Conservation (phyloP, 2,888 invertebrate species). For the Polymixis lichenea region DNA sequence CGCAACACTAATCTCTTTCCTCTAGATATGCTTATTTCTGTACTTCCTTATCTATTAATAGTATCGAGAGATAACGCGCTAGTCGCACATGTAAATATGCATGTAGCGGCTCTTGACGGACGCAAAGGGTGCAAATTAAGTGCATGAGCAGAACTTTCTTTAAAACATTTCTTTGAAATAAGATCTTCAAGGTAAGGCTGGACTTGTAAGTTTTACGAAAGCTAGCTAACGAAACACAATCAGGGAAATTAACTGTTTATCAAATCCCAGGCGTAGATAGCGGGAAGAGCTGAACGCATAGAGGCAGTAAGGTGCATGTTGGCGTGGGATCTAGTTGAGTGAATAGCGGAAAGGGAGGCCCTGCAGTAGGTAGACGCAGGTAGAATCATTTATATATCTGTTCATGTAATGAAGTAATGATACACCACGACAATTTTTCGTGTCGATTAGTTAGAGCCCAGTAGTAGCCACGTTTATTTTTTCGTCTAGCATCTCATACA, state of each 20-base stretch:
- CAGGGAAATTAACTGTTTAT: neutral
- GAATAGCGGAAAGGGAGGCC: too few species aligned
- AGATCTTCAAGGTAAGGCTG: too few species aligned
- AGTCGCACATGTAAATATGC: neutral
- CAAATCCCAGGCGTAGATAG: neutral
- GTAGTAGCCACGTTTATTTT: too few species aligned
- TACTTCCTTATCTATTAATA: slow-evolving; percentile 37
- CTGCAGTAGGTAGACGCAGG: too few species aligned
- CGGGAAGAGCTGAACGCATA: neutral
- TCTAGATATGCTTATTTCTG: slow-evolving; percentile 37
- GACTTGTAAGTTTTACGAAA: neutral
- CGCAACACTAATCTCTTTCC: slow-evolving; percentile 5
- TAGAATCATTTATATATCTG: too few species aligned
- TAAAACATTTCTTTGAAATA: too few species aligned
- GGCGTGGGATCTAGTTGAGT: neutral
- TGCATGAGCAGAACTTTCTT: slow-evolving; percentile 1
- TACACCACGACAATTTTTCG: too few species aligned
- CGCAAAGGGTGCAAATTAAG: neutral
- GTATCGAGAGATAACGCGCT: slow-evolving; percentile 29
- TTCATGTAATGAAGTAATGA: too few species aligned
- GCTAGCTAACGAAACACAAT: neutral
- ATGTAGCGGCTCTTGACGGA: slow-evolving; percentile 9
- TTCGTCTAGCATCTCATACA: neutral
- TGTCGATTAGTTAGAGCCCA: too few species aligned
- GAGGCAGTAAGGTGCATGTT: neutral